Base-by-base conservation (phyloP, 2,797 vertebrate genomes). In the Poeciliopsis turneri region DNA sequence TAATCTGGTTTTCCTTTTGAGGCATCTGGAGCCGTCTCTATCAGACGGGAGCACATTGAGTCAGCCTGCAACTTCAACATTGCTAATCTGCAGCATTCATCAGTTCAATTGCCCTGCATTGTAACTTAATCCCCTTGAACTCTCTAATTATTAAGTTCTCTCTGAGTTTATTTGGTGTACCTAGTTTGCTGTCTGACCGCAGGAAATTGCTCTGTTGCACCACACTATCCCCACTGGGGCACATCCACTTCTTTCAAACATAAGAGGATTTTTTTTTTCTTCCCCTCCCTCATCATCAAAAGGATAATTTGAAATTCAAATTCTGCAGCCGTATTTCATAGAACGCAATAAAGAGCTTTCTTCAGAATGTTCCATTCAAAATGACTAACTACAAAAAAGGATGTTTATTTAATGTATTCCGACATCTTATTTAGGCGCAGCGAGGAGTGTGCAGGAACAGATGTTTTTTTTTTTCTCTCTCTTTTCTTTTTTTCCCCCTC, bases 291-390 rank as follows among this genome's bases (percentile, higher is more conserved):
- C 55, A 84, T 89, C 86, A 90, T 93, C 90, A 91, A 92, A 93
- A 86, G 87, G 86, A 76, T 81, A 11, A 92, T 91, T 91, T 91
- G 82, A 91, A 92, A 86, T 92, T 93, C 76, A 88, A 68, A 93
- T 93, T 84, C 71, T 25, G 49, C 79, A 82, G 88, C 84, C 81
- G 75, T 83, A 80, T 91, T 91, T 89, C 74, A 53, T 36, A 79
- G 82, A 78, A 75, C 15, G 64, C 80, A 83, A 72, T 81, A 78
- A 85, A 87, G 81, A 74, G 79, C 84, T 76, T 15, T 76, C 81
- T 81, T 79, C 59, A 84, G 87, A 86, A 79, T 84, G 85, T 77
- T 80, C 46, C 46, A 28, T 82, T 86, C 5, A 15, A 89, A 90
- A 86, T 82, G 75, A 77, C 76, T 82, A 78, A 83, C 78, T 55